Evolutionary conservation across 1,140 invertebrate genomes (phyloP), one percentile per base, ranked within the genome.

Genomic region (Drosophila gunungcola): DNA sequence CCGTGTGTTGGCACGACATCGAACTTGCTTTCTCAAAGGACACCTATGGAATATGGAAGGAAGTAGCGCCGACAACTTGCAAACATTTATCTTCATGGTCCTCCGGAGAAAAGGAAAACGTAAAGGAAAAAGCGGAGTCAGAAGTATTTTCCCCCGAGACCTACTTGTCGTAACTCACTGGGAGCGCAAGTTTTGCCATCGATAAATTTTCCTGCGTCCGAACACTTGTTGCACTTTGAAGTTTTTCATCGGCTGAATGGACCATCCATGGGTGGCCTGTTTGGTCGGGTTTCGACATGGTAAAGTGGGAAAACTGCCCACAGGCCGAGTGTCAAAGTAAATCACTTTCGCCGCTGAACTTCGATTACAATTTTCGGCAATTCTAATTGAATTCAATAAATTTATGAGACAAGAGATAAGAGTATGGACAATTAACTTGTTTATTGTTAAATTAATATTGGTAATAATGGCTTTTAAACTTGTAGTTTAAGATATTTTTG

Each of bases 151-250:
- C 60, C 38, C 42, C 10, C n/a, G 46, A 39, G 55, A 39, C 68
- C 49, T 88, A 88, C 79, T 86, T 88, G 83, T 78, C 84, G 84
- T 88, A 88, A 88, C 84, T 88, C 77, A 88, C 84, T 84, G 69
- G 70, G 68, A 84, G 78, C 42, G 42, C 63, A 88, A 88, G 76
- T 89, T 86, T 73, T 73, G 65, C 73, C 76, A 72, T 80, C 84
- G 56, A 88, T 88, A 88, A 88, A 88, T 88, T 88, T 78, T 68
- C 52, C 70, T 38, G 60, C 61, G 58, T 63, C 73, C 77, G 60
- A 88, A 72, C 84, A 88, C 84, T 88, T 88, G 84, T 88, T 88
- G 84, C 84, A 62, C 72, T 72, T 57, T 56, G 27, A 38, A 64
- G 51, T 46, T 81, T 42, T 52, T 12, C 57, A 42, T 46, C 57